Conservation (phyloP, 2,113 vertebrate genomes). For the Ictalurus furcatus region DNA sequence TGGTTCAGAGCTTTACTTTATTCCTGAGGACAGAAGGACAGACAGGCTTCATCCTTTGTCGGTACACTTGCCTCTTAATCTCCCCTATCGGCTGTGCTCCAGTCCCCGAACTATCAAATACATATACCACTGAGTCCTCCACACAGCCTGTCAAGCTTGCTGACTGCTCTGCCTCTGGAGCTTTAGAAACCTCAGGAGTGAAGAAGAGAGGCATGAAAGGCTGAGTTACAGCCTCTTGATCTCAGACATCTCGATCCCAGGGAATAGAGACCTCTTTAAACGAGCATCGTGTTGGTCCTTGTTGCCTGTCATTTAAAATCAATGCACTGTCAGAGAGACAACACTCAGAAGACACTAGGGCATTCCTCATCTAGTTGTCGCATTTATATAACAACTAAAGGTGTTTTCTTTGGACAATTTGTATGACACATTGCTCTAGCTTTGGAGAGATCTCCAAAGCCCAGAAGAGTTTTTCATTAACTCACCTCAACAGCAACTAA, state of each 20-base stretch:
- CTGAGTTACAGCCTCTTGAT: slow-evolving; percentile 45
- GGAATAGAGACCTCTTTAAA: slow-evolving; percentile 48
- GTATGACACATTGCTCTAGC: slow-evolving; percentile 60
- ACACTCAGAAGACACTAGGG: slow-evolving; percentile 58
- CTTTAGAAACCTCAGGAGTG: slow-evolving; percentile 24
- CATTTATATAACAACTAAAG: slow-evolving; percentile 58
- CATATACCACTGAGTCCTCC: slow-evolving; percentile 54
- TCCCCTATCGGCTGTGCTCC: slow-evolving; percentile 47
- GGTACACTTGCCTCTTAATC: slow-evolving; percentile 37
- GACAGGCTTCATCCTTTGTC: slow-evolving; percentile 34
- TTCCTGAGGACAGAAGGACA: slow-evolving; percentile 39
- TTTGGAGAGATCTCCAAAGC: slow-evolving; percentile 60
- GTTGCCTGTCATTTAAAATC: slow-evolving; percentile 61
- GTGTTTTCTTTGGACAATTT: slow-evolving; percentile 55
- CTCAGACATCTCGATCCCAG: slow-evolving; percentile 35
- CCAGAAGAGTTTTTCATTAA: slow-evolving; percentile 50
- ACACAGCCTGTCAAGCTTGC: slow-evolving; percentile 36
- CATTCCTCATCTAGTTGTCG: slow-evolving; percentile 56
- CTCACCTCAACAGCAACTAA: slow-evolving; percentile 14
- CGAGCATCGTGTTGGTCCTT: slow-evolving; percentile 28
- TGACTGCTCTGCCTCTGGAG: slow-evolving; percentile 40
- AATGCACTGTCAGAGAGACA: slow-evolving; percentile 62
- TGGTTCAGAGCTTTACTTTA: slow-evolving; percentile 29
- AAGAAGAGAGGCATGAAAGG: slow-evolving; percentile 14
- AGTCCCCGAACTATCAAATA: slow-evolving; percentile 61